Evolutionary conservation across 2,797 vertebrate species (phyloP), one percentile per base, ranked within the genome.

Genomic region (Momotus momota): DNA sequence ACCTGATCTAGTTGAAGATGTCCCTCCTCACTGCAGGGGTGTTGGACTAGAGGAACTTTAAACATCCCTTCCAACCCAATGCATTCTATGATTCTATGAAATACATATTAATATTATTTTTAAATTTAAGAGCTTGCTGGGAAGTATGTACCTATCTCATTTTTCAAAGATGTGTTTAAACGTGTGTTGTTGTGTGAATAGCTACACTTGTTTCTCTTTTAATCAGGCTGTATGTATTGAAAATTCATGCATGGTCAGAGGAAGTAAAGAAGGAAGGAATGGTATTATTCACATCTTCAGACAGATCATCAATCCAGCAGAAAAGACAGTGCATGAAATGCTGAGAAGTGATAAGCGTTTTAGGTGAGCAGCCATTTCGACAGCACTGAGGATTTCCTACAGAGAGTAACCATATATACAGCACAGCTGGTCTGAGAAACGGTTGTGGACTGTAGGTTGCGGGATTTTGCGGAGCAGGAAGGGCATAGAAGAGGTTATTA

Each of bases 201-300:
- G 4, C 17, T 72, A 25, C 43, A 11, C 4, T 54, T 55, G 2
- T 70, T 88, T 88, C 27, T 95, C 61, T 93, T 95, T 96, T 94
- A 60, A n/a, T 72, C 92, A 99, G 99, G 98, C 99, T 86, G 98
- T 99, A 84, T 99, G 99, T 97, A 96, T 99, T 93, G 99, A 99
- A 98, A 99, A 99, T 86, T 98, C 99, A 69, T 99, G 99, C 94
- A 98, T 99, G 98, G 78, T 99, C 64, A 98, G 99, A 96, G 99
- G 99, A 96, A 99, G 99, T 84, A 99, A 99, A 97, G 99, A 99
- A 94, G 99, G 99, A 93, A 98, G 98, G 91, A 99, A 99, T 7
- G 99, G 99, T 6, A 99, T 99, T 41, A 98, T 99, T 90, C 99
- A 99, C 72, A 60, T 99, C 51, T 99, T 99, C 97, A 98, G 69